Base-by-base conservation (phyloP, 2,888 invertebrate genomes). In the Drosophila maculinotata region DNA sequence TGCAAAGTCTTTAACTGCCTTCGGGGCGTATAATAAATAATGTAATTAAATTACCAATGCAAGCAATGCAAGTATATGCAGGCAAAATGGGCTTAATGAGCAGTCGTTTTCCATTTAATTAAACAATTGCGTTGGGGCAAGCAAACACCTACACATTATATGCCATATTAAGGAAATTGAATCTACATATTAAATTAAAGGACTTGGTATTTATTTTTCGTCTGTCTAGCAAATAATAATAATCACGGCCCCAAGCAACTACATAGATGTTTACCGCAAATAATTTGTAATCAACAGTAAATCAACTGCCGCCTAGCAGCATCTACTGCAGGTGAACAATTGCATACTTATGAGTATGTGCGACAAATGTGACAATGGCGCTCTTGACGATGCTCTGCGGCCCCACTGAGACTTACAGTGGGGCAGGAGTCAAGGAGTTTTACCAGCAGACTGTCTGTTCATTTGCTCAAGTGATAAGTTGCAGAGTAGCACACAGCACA, bases 221-320 rank as follows among this genome's bases (percentile, higher is more conserved):
- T 36, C 42, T 33, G 42, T 20, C 25, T 23, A 12, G 48, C 25
- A 72, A 59, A 45, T 48, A 67, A 56, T 39, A 2, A 20, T n/a
- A n/a, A n/a, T n/a, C 47, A 42, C 30, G 20, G 25, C 9, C 17
- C 20, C 35, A 68, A 26, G 39, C 48, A 60, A 63, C 41, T 66
- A 47, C 68, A 48, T 59, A 69, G 67, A 63, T 69, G 66, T 54
- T 71, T 66, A 59, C 45, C 53, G 57, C 54, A 76, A 78, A 79
- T 83, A 74, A 75, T 71, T 71, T 87, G 85, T 69, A 77, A 88
- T 81, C 79, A 88, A 69, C 70, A 77, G 81, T 86, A 84, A 86
- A 87, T 86, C 84, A 67, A 64, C 70, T n/a, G n/a, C n/a, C n/a
- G n/a, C n/a, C n/a, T n/a, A n/a, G n/a, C n/a, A n/a, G n/a, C n/a